A percentile compares a stretch with the other conserved stretches of the same genome.
These are phyloP conservation scores for Drosophila hydei DNA, from an alignment of 1,140 invertebrate species.

Conservation along the genomic window DNA sequence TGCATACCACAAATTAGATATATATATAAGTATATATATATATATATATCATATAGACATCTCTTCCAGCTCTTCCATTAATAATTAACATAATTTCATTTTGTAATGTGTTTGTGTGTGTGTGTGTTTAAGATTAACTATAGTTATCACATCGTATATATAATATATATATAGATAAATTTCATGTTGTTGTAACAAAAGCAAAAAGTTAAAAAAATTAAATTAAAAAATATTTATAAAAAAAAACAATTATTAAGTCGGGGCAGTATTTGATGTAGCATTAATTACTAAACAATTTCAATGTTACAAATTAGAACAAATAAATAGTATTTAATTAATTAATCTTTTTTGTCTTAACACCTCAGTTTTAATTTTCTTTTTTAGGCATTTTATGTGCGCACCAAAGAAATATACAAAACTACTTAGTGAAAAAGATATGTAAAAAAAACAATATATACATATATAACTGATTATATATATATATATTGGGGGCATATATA, in stretches of 20 bases:
- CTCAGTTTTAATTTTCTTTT: constrained; percentile 8
- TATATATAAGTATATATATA: constrained; percentile 17
- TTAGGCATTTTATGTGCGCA: constrained; percentile 61
- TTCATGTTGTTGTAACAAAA: constrained; percentile 77
- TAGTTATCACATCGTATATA: constrained; percentile 76
- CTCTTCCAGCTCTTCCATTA: constrained; percentile 42
- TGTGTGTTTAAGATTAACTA: constrained; percentile 72
- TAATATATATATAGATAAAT: constrained; percentile 66
- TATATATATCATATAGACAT: constrained; percentile 28
- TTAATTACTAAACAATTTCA: constrained; percentile 72
- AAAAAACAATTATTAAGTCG: constrained; percentile 79
- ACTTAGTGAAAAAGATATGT: constrained; percentile 38
- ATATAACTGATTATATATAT: constrained; percentile 35
- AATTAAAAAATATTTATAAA: constrained; percentile 32
- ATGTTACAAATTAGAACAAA: constrained; percentile 75
- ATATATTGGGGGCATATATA: constrained; percentile 47
- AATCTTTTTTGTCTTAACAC: constrained; percentile 47
- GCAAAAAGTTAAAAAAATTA: constrained; percentile 63
- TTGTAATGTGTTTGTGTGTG: constrained; percentile 59
- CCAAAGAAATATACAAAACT: constrained; percentile 53
- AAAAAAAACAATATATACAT: constrained; percentile 52
- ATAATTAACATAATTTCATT: constrained; percentile 80
- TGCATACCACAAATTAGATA: constrained; percentile 76
- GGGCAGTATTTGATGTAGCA: constrained; percentile 79
- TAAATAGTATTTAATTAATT: constrained; percentile 66